Percentiles rank a stretch among this genome's conserved stretches.
These are phyloP conservation scores for Acleris literana DNA, from an alignment of 2,888 invertebrate species.

Conservation along the genomic window DNA sequence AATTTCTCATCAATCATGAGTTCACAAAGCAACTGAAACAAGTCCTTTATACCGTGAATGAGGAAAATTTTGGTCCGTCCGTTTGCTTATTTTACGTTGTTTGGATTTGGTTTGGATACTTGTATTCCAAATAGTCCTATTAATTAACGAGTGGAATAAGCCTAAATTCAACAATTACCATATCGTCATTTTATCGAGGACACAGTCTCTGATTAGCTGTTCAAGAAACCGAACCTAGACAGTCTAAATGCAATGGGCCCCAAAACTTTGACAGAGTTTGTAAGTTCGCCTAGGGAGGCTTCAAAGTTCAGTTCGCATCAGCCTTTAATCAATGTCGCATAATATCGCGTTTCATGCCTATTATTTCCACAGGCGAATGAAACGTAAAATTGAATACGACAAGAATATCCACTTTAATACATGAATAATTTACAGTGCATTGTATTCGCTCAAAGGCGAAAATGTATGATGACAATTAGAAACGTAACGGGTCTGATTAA, in stretches of 20 bases:
- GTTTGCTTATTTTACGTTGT: background rate
- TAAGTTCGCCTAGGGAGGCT: conserved; percentile 5
- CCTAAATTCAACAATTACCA: background rate
- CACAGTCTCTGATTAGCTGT: background rate
- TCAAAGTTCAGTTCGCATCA: background rate
- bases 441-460: conserved; percentile 28
- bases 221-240: background rate
- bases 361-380: conserved; percentile 4
- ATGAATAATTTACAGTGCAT: conserved; percentile 13
- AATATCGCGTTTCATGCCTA: conserved; percentile 3
- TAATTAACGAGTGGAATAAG: background rate
- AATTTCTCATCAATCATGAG: conserved; percentile 18
- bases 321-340: conserved; percentile 6
- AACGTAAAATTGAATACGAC: conserved; percentile 7
- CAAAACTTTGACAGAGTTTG: background rate
- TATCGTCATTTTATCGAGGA: background rate
- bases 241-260: conserved; percentile 8
- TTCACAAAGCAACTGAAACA: background rate
- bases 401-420: conserved; percentile 8
- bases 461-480: conserved; percentile 19
- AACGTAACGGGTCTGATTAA: conserved; percentile 12
- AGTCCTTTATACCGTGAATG: conserved; percentile 7
- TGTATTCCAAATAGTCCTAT: too few relatives aligned
- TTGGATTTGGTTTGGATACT: too few relatives aligned
- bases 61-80: background rate